These are phyloP conservation scores for Lamellibrachia columna DNA, from an alignment of 2,888 invertebrate genomes.

Conservation along the genomic window DNA sequence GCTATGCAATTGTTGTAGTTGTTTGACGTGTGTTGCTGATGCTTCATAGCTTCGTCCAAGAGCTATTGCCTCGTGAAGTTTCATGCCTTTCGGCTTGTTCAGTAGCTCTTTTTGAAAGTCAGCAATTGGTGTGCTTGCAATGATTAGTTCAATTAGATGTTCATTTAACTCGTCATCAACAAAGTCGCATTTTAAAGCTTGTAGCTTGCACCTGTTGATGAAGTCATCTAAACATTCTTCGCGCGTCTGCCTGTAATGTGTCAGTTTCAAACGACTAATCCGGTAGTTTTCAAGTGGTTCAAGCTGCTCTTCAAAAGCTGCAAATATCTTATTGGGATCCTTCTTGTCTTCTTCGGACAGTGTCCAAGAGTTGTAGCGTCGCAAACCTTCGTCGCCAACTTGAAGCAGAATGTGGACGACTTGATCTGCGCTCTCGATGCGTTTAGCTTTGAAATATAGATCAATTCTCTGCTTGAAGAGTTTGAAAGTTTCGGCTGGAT, in stretches of 20 bases:
- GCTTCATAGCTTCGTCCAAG: constrained; percentile 34
- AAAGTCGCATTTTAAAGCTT: constrained; percentile 35
- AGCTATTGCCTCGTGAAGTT: constrained; percentile 21
- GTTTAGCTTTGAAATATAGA: too few relatives aligned
- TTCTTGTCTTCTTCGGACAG: constrained; percentile 28
- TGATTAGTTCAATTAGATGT: constrained; percentile 32
- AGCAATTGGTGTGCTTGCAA: constrained; percentile 32
- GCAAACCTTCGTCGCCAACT: constrained; percentile 27
- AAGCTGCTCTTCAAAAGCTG: constrained; percentile 29
- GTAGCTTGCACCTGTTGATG: constrained; percentile 22
- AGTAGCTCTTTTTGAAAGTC: constrained; percentile 29
- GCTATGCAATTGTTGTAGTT: constrained; percentile 7
- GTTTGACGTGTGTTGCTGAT: constrained; percentile 21
- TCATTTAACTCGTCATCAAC: constrained; percentile 25
- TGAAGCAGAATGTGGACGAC: too few relatives aligned
- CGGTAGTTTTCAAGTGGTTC: constrained; percentile 30
- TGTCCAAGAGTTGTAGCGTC: constrained; percentile 30
- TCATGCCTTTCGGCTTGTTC: constrained; percentile 26
- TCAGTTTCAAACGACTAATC: constrained; percentile 32
- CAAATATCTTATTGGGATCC: constrained; percentile 27
- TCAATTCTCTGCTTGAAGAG: too few relatives aligned
- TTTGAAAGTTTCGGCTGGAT: too few relatives aligned
- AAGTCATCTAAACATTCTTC: constrained; percentile 34
- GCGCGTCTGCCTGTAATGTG: constrained; percentile 22
- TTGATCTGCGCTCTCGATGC: too few relatives aligned